phyloP scores from a whole-genome alignment of 2,113 vertebrate species.

The Pelvicachromis taeniatus region DNA sequence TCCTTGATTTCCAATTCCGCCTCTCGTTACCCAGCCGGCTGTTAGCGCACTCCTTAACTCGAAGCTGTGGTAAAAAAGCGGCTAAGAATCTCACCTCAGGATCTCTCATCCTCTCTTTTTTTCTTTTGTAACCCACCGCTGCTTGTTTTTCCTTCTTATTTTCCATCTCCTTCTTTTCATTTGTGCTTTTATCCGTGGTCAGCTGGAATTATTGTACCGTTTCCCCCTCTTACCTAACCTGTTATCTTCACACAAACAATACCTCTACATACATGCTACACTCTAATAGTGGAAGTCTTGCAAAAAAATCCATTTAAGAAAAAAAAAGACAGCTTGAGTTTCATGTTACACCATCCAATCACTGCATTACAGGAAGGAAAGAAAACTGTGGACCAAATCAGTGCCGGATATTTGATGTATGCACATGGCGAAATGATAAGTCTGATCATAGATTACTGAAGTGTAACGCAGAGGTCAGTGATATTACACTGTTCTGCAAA shows the following conservation, averaged over 20 bases:
- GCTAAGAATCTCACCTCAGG: neutral
- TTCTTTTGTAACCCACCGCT: neutral
- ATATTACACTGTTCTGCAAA: neutral
- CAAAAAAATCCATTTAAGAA: neutral
- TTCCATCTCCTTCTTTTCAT: neutral
- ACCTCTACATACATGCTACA: neutral
- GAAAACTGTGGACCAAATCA: neutral
- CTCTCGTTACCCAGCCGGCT: neutral
- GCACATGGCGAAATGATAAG: neutral
- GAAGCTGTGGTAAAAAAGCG: neutral
- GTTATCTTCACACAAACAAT: neutral
- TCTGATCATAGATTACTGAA: neutral
- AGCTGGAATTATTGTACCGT: neutral
- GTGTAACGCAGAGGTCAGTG: neutral
- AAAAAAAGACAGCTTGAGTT: neutral
- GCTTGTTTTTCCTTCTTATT: neutral
- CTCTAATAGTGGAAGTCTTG: neutral
- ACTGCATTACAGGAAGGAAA: neutral
- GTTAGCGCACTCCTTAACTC: neutral
- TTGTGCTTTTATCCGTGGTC: neutral
- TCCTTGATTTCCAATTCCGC: neutral
- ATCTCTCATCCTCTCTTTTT: neutral
- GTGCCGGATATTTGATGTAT: slow-evolving; percentile 2
- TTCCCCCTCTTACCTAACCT: neutral
- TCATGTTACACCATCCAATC: neutral